phyloP scores from a whole-genome alignment of 2,113 vertebrate species.

The Amia ocellicauda region DNA sequence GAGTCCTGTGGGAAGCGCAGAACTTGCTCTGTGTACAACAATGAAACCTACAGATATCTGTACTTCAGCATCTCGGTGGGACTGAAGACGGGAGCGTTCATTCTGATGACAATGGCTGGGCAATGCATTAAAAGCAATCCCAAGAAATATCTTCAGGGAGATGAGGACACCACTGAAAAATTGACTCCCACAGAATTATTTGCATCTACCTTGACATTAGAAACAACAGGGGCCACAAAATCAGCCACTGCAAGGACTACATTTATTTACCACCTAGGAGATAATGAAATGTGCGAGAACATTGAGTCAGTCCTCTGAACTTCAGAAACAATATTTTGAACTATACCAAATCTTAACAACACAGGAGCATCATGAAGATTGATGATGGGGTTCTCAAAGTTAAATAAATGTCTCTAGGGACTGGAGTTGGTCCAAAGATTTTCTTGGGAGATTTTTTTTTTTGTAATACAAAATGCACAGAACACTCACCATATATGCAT shows the following conservation, averaged over 20 bases:
- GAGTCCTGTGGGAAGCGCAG: constrained; percentile 61
- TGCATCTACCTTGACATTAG: constrained; percentile 62
- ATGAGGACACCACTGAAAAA: constrained; percentile 49
- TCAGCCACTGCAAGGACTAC: constrained; percentile 60
- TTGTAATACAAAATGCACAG: too few species aligned
- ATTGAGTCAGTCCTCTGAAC: constrained; percentile 56
- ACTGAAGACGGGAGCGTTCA: constrained; percentile 60
- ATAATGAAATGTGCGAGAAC: constrained; percentile 59
- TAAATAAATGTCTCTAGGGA: too few species aligned
- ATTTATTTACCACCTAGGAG: constrained; percentile 68
- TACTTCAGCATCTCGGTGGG: constrained; percentile 69
- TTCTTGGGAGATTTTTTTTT: too few species aligned
- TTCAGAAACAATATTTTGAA: too few species aligned
- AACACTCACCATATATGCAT: too few species aligned
- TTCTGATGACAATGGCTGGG: constrained; percentile 66
- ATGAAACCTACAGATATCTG: constrained; percentile 66
- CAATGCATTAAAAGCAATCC: constrained; percentile 65
- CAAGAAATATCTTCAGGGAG: constrained; percentile 65
- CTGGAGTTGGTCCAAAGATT: too few species aligned
- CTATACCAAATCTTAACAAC: too few species aligned
- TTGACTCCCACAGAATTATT: constrained; percentile 65
- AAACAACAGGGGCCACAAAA: constrained; percentile 62
- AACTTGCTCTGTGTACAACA: constrained; percentile 67
- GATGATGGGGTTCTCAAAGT: too few species aligned
- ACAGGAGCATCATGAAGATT: too few species aligned